These are phyloP conservation scores for Pitangus sulphuratus DNA, from an alignment of 2,797 vertebrate genomes.

Conservation along the genomic window DNA sequence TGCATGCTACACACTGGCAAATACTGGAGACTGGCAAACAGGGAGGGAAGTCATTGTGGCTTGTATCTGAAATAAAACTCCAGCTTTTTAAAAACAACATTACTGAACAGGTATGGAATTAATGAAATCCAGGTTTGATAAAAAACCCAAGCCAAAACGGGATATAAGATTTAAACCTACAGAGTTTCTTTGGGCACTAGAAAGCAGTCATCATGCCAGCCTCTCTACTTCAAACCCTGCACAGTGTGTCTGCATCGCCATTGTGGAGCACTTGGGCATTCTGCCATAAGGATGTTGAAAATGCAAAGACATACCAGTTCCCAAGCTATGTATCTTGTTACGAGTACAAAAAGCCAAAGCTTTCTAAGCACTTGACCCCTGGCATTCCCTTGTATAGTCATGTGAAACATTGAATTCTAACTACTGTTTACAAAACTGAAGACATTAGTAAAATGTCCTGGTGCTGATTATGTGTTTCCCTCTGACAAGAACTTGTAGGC, in stretches of 20 bases:
- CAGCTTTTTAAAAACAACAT: background rate
- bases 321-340: background rate
- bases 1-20: rapidly evolving
- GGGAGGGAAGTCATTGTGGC: background rate
- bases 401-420: conserved; percentile 25
- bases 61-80: background rate
- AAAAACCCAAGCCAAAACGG: background rate
- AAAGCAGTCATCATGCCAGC: background rate
- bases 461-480: background rate
- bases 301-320: background rate
- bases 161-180: background rate
- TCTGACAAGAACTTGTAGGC: background rate
- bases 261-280: background rate
- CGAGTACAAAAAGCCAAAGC: background rate
- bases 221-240: background rate
- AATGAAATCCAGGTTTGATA: background rate
- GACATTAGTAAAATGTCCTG: background rate
- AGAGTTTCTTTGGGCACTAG: background rate
- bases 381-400: background rate
- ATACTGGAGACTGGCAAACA: background rate
- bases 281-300: background rate
- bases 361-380: background rate
- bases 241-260: background rate
- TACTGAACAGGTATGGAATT: background rate
- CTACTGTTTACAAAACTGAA: background rate